phyloP scores from a whole-genome alignment of 2,113 vertebrate species.

The Calidris pugnax region DNA sequence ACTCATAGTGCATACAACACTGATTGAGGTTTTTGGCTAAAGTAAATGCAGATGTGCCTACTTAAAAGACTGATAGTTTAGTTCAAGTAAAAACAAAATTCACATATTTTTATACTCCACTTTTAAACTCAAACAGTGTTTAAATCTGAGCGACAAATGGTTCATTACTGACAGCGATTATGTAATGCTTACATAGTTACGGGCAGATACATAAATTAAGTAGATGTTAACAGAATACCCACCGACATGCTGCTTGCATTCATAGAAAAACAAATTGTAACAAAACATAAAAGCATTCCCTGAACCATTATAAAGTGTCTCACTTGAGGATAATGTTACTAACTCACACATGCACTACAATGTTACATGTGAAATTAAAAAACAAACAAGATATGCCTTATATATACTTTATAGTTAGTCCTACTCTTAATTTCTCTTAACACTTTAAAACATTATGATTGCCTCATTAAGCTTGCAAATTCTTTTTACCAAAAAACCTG shows the following conservation, averaged over 20 bases:
- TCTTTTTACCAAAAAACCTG: conserved; percentile 11
- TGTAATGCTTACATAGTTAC: background rate
- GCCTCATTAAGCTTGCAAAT: conserved; percentile 38
- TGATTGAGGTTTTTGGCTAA: conserved; percentile 51
- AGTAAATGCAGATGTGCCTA: conserved; percentile 52
- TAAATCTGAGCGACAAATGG: conserved; percentile 67
- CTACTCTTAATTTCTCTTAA: conserved; percentile 57
- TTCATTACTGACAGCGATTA: conserved; percentile 55
- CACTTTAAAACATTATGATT: conserved; percentile 65
- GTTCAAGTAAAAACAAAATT: conserved; percentile 80
- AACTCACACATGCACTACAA: conserved; percentile 63
- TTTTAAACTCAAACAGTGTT: conserved; percentile 74
- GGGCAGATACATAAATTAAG: conserved; percentile 48
- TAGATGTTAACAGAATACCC: conserved; percentile 43
- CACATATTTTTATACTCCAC: conserved; percentile 72
- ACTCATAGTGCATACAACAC: conserved; percentile 68
- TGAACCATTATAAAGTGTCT: conserved; percentile 73
- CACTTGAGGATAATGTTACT: conserved; percentile 59
- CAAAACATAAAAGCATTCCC: conserved; percentile 66
- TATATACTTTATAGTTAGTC: conserved; percentile 67
- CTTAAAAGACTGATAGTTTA: conserved; percentile 53
- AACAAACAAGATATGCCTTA: conserved; percentile 65
- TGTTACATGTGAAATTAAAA: conserved; percentile 73
- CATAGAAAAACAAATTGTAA: conserved; percentile 41
- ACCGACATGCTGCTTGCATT: conserved; percentile 26